Conservation (phyloP, 2,888 invertebrate species). For the Hirtodrosophila trivittata region DNA sequence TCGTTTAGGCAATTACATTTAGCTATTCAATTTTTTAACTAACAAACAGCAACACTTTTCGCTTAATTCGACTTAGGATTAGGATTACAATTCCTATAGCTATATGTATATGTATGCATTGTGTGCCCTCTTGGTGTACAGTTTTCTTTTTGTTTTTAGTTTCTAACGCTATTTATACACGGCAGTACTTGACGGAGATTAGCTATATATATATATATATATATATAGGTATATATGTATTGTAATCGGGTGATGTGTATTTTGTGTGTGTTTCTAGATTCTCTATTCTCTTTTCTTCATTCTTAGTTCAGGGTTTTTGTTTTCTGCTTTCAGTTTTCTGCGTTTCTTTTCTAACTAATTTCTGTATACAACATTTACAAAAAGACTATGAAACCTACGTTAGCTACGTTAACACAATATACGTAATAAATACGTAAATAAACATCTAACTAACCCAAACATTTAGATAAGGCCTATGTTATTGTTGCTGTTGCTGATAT, state of each 20-base stretch:
- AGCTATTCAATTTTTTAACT: conserved; percentile 43
- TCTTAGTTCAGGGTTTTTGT: conserved; percentile 26
- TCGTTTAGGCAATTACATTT: conserved; percentile 36
- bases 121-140: conserved; percentile 55
- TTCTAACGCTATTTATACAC: conserved; percentile 52
- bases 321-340: too few relatives aligned
- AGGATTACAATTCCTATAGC: conserved; percentile 52
- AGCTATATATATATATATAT: too few relatives aligned
- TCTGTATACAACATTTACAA: conserved; percentile 59
- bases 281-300: conserved; percentile 5
- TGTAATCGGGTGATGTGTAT: conserved; percentile 56
- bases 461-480: conserved; percentile 61
- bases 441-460: conserved; percentile 53
- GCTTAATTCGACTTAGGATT: conserved; percentile 44
- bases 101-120: conserved; percentile 17
- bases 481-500: conserved; percentile 63
- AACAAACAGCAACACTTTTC: conserved; percentile 63
- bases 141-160: conserved; percentile 35
- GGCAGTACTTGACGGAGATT: conserved; percentile 70
- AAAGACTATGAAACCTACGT: conserved; percentile 73
- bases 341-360: conserved; percentile 43
- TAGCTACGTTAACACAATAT: too few relatives aligned
- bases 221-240: conserved; percentile 50
- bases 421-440: conserved; percentile 65
- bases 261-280: conserved; percentile 20